Base-by-base conservation (phyloP, 2,888 invertebrate species). In the Heteropelma amictum region DNA sequence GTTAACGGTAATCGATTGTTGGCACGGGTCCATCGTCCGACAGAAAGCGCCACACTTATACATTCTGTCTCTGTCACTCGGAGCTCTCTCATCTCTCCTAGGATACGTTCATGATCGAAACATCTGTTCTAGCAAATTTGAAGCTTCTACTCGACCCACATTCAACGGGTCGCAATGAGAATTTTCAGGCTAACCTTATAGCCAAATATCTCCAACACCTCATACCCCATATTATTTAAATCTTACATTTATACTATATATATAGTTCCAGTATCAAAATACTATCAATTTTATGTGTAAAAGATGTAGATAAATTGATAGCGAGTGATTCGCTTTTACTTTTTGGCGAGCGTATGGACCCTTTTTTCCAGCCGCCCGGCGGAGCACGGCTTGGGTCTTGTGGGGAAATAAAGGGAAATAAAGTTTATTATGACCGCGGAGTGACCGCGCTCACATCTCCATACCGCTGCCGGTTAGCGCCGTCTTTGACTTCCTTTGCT, bases 1-100 rank as follows among this genome's bases (percentile, higher is more conserved):
- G 56, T 42, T 63, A 76, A 76, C 72, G 76, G 68, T 64, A 68
- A 76, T 76, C 68, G 68, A 76, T 72, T 68, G 76, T 76, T 76
- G 76, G 76, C 76, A 72, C 58, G 45, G 51, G 33, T 72, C 76
- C 76, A 76, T 72, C 56, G 76, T 21, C 49, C 67, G 51, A 53
- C 63, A 58, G 58, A 28, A 61, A 60, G 51, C 49, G 60, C 60
- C 51, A 49, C 73, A 63, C 63, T 72, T 47, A n/a, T 14, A 17
- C 67, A 49, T 72, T 72, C 42, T 63, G 47, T 63, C 51, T 49
- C 56, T 35, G 68, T 70, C 56, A 30, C 51, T 56, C 38, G 14
- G 40, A 71, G 73, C 49, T 38, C 72, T 56, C 72, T 56, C 42
- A 14, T 40, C 63, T 51, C 35, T 33, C 42, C 12, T 33, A 47